Evolutionary conservation across 2,888 invertebrate genomes (phyloP), one percentile per base, ranked within the genome.

Genomic region (Zygaena filipendulae): DNA sequence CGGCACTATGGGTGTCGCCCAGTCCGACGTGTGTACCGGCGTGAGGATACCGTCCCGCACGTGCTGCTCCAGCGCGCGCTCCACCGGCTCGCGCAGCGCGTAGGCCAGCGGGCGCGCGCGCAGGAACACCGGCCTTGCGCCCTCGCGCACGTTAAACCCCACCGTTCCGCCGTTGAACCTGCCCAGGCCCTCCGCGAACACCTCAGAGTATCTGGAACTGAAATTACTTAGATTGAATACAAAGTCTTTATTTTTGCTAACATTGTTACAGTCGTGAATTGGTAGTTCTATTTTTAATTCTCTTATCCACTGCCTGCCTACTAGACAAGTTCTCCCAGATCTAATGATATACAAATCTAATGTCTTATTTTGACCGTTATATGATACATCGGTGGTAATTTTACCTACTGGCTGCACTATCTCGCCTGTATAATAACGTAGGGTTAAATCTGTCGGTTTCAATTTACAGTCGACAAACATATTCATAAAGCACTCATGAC

Each of bases 171-270:
- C 32, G 7, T 22, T 29, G 14, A 11, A 29, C 8, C 25, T 18
- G 4, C 45, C 43, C 33, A 47, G 34, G 1, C 47, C 47, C 0
- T 39, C 44, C 13, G 23, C 35, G 11, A 50, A 42, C 16, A 47
- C 47, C 2, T 44, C 25, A 43, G 20, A 32, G 25, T 33, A 48
- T 37, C 45, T 47, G 41, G 18, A 34, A 23, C 21, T 22, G 23
- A 19, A 29, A 11, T 2, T 23, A 4, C 4, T 5, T 9, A 23
- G 8, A 13, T 23, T 10, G n/a, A 23, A 23, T n/a, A n/a, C 12
- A n/a, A n/a, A 21, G 12, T 25, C 11, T 16, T 21, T 16, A 5
- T 21, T 11, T 4, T 11, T 2, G 6, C 18, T 7, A 14, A 13
- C 28, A 11, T 12, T n/a, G 20, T 31, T 14, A 33, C 23, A 25